Percentiles rank a stretch among this genome's conserved stretches.
phyloP scores from a whole-genome alignment of 2,888 invertebrate genomes.

The Drosophila neotestacea region DNA sequence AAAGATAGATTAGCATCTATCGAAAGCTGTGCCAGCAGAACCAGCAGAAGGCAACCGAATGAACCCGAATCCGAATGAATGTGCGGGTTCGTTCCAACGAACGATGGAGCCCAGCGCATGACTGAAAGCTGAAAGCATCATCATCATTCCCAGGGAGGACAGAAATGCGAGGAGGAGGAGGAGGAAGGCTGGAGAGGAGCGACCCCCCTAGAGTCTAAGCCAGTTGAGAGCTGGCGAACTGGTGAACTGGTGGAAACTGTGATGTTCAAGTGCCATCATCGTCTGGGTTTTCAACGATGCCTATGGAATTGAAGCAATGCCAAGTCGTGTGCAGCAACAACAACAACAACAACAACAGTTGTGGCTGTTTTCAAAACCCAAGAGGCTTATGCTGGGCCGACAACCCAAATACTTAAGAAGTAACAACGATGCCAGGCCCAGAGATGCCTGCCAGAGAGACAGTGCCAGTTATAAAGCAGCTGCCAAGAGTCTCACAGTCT shows the following conservation, averaged over 20 bases:
- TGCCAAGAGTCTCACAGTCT: conserved; percentile 45
- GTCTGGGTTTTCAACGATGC: conserved; percentile 56
- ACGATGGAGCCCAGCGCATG: conserved; percentile 56
- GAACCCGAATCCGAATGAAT: conserved; percentile 60
- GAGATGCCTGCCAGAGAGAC: conserved; percentile 1
- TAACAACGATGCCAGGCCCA: conserved; percentile 26
- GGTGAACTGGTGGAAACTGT: conserved; percentile 30
- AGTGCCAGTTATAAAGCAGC: conserved; percentile 40
- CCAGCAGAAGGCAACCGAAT: conserved; percentile 36
- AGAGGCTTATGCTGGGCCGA: conserved; percentile 71
- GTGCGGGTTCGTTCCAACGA: conserved; percentile 57
- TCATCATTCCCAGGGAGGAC: conserved; percentile 16
- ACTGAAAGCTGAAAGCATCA: conserved; percentile 61
- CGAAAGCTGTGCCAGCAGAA: conserved; percentile 66
- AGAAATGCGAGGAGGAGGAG: background rate
- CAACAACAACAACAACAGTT: conserved; percentile 16
- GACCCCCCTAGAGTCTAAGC: conserved; percentile 64
- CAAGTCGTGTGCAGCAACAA: conserved; percentile 44
- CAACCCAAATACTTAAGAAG: conserved; percentile 71
- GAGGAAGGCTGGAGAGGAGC: conserved; percentile 4
- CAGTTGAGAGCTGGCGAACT: conserved; percentile 53
- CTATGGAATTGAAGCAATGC: conserved; percentile 63
- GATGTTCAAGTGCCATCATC: conserved; percentile 71
- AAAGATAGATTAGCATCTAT: conserved; percentile 79
- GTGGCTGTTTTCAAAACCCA: conserved; percentile 49